Base-by-base conservation (phyloP, 1,140 invertebrate genomes). In the Drosophila arizonae region DNA sequence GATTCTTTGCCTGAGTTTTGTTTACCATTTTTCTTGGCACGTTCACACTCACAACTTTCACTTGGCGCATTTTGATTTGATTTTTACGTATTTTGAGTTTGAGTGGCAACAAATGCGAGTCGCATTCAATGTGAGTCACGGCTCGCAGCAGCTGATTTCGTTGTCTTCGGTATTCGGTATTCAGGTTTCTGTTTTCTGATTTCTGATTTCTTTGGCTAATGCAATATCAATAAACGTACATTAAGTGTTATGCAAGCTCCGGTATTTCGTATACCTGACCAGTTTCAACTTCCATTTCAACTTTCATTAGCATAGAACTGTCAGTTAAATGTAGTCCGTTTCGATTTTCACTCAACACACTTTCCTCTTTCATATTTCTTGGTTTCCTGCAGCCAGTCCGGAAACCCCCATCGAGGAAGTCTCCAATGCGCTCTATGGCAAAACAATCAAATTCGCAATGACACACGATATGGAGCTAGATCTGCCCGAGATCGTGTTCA, bases 391-490 rank as follows among this genome's bases (percentile, higher is more conserved):
- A 69, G 73, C 70, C 26, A 55, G 51, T 28, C 68, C 81, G 63
- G 78, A 90, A 68, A 93, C 93, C 39, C 95, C 94, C 10, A 92
- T 96, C 41, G 95, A 96, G 92, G 95, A 96, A 92, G 93, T 96
- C 4, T 95, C 95, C 4, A 93, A 94, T 67, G 94, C 95, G 0
- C 84, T 96, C 2, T 94, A 95, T 73, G 93, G 94, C 30, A 95
- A 95, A 87, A 93, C 94, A 0, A 92, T 95, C 0, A 94, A 95
- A 71, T 97, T 96, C 81, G 91, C 96, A 3, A 95, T 95, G 89
- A 96, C 95, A 0, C 94, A 96, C 68, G 95, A 97, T 81, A 93
- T 96, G 73, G 94, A 95, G 76, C 65, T 96, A 4, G 92, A 94
- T 17, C 77, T 97, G 21, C 96, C 96, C 0, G 93, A 95, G 56